Conservation (phyloP, 1,140 invertebrate species). For the Oryzaephilus surinamensis region DNA sequence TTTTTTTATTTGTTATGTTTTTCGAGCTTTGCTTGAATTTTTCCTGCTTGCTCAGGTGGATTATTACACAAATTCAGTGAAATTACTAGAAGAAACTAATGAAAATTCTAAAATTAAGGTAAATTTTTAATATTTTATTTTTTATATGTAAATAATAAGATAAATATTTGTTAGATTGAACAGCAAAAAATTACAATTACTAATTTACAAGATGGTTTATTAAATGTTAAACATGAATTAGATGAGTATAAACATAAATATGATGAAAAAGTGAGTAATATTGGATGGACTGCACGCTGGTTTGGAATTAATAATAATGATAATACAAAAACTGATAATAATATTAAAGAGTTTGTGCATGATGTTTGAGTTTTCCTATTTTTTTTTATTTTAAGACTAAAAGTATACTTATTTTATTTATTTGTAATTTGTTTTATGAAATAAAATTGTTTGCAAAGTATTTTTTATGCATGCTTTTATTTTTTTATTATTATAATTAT, state of each 20-base stretch:
- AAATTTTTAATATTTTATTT: constrained; percentile 7
- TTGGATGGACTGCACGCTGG: constrained; percentile 28
- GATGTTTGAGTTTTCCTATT: constrained; percentile 20
- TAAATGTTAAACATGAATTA: constrained; percentile 27
- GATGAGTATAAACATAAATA: constrained; percentile 24
- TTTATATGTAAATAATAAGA: constrained; percentile 1
- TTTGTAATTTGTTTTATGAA: background rate
- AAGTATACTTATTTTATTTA: background rate
- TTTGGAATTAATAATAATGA: constrained; percentile 19
- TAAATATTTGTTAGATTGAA: constrained; percentile 19
- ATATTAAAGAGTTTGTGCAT: constrained; percentile 28
- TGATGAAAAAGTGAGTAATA: constrained; percentile 31
- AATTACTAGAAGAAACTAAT: constrained; percentile 27
- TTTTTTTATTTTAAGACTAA: background rate
- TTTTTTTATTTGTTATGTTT: background rate
- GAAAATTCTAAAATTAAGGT: constrained; percentile 26
- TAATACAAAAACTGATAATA: constrained; percentile 20
- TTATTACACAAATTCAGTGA: constrained; percentile 29
- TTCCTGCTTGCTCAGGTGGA: constrained; percentile 23
- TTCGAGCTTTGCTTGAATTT: background rate
- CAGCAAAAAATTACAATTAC: constrained; percentile 28
- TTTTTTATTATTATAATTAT: background rate
- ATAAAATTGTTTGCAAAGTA: no score
- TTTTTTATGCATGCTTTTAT: no score
- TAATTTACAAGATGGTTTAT: constrained; percentile 28